Evolutionary conservation across 1,140 invertebrate species (phyloP), one percentile per base, ranked within the genome.

Genomic region (Neuroterus valhalla): DNA sequence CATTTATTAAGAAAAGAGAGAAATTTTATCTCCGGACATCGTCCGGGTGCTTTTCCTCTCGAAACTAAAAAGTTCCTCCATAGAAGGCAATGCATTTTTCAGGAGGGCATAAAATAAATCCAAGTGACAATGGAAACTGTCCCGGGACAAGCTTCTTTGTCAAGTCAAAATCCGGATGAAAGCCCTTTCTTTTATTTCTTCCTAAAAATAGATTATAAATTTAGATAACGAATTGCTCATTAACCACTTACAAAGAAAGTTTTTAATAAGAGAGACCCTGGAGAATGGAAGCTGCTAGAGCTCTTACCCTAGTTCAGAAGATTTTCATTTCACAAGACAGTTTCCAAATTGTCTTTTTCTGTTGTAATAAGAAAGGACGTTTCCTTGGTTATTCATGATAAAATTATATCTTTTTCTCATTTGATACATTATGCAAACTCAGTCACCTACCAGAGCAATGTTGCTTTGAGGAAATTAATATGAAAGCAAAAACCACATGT

Each of bases 1-100:
- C 55, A 62, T 62, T 62, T 62, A 62, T 62, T 62, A 62, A 62
- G 55, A 31, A 62, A 62, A 62, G 55, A 62, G 23, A 23, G 23
- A 31, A 23, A 62, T 62, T 62, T 62, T 62, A 62, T 62, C 55
- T 62, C 55, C 14, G 55, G 5, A 62, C 55, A 62, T 31, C 55
- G 23, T 62, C 23, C 55, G 23, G 23, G 31, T 62, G 31, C 55
- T 62, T 62, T 62, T 62, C 31, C 12, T 62, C 52, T 26, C 12
- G 21, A 31, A 55, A 55, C 21, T 23, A 14, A 11, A 11, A 55
- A 55, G 52, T 55, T 14, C 26, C 55, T 62, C 55, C 55, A 31
- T 26, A 0, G 26, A 55, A 62, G 23, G 31, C 26, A 26, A n/a
- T 31, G 55, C 31, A 62, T 62, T 62, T 62, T 62, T 26, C 26